Conservation (phyloP, 2,113 vertebrate species). For the Eretmochelys imbricata region DNA sequence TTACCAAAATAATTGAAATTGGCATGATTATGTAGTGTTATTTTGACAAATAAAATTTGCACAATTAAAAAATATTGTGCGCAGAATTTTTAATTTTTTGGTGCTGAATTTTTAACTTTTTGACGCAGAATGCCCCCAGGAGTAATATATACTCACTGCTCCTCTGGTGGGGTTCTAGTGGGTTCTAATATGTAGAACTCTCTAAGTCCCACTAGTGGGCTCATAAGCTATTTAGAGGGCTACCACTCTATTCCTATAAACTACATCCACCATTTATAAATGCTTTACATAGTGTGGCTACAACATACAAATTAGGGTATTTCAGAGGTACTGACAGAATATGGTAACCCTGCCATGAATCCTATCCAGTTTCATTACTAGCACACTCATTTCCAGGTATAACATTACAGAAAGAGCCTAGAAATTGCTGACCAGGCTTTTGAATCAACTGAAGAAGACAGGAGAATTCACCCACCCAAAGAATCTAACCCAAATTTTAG, state of each 20-base stretch:
- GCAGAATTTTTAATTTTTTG: too few relatives aligned
- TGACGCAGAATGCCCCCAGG: too few relatives aligned
- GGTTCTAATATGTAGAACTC: background rate
- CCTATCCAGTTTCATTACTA: background rate
- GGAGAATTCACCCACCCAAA: background rate
- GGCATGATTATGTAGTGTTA: too few relatives aligned
- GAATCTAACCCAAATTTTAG: background rate
- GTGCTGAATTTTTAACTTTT: too few relatives aligned
- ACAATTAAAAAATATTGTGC: too few relatives aligned
- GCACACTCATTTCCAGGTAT: background rate
- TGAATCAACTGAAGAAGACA: background rate
- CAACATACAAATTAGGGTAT: background rate
- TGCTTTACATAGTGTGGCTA: background rate
- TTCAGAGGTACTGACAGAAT: background rate
- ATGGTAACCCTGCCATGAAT: background rate
- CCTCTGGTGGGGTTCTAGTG: background rate
- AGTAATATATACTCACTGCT: background rate
- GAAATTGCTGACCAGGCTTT: background rate
- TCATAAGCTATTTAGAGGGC: background rate
- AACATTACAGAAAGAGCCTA: background rate
- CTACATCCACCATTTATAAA: background rate
- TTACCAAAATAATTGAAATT: too few relatives aligned
- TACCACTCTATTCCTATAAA: background rate
- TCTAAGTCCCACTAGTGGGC: background rate
- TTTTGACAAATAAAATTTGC: too few relatives aligned